Evolutionary conservation across 1,140 invertebrate species (phyloP).

Genomic region (Hestina assimilis): DNA sequence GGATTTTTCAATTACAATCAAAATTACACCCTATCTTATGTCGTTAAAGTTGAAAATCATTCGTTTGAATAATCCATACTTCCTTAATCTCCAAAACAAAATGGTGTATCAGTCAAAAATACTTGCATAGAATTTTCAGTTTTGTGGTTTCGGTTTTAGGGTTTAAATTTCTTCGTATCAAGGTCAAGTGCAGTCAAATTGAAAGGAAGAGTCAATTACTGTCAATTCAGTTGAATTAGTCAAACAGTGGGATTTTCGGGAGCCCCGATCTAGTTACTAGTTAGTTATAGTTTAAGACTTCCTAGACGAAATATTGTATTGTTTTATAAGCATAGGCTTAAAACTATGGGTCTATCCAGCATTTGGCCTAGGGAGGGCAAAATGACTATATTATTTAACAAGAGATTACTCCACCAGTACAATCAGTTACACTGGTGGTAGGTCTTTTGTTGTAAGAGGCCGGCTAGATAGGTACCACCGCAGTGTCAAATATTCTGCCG

Average conservation of each 20-base stretch:
- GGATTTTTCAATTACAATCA: background rate
- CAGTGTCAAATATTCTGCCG: no score
- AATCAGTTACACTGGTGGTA: no score
- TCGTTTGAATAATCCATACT: background rate
- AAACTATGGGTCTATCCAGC: no score
- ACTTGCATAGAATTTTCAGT: conserved; percentile 2
- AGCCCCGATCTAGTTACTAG: conserved; percentile 23
- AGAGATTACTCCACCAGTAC: no score
- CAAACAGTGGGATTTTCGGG: conserved; percentile 54
- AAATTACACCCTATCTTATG: conserved; percentile 23
- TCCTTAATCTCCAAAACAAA: background rate
- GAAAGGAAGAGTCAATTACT: conserved; percentile 62
- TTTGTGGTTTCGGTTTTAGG: conserved; percentile 2
- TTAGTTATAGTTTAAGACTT: conserved; percentile 28
- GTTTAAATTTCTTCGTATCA: conserved; percentile 22
- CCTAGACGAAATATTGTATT: conserved; percentile 7
- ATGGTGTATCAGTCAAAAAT: conserved; percentile 14
- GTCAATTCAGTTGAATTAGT: conserved; percentile 60
- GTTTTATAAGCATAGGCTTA: no score
- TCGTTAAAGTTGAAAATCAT: conserved; percentile 21
- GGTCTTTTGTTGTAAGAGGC: no score
- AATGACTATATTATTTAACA: no score
- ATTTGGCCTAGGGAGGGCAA: no score
- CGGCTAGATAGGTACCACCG: no score
- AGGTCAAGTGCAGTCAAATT: conserved; percentile 53